A percentile compares a stretch with the other conserved stretches of the same genome.
These are phyloP conservation scores for Contarinia nasturtii DNA, from an alignment of 1,140 invertebrate genomes.

Conservation along the genomic window DNA sequence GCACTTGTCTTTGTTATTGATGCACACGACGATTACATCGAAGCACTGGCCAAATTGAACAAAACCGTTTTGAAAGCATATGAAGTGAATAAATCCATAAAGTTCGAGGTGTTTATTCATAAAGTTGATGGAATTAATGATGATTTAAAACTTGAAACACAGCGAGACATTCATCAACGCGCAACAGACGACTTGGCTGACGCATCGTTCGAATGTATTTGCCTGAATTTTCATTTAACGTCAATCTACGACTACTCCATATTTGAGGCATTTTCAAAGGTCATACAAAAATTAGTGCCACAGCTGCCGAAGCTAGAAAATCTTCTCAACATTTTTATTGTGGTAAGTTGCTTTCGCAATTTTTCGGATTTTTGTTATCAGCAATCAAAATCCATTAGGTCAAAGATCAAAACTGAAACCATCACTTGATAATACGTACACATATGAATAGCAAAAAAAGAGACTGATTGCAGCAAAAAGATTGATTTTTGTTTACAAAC, in stretches of 20 bases:
- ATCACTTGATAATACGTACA: no score
- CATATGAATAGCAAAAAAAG: no score
- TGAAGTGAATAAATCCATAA: slow-evolving; percentile 89
- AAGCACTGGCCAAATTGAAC: slow-evolving; percentile 83
- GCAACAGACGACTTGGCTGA: slow-evolving; percentile 89
- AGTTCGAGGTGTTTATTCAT: slow-evolving; percentile 98
- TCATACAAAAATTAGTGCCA: slow-evolving; percentile 96
- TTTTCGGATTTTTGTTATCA: no score
- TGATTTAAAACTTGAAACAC: slow-evolving; percentile 97
- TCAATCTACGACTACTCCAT: slow-evolving; percentile 99
- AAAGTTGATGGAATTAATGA: slow-evolving; percentile 97
- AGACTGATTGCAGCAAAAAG: no score
- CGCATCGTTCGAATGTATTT: slow-evolving; percentile 67
- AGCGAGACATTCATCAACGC: slow-evolving; percentile 92
- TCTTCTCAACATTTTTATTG: slow-evolving; percentile 94
- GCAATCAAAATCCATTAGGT: no score
- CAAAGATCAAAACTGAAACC: no score
- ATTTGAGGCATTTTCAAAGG: slow-evolving; percentile 99
- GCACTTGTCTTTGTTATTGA: slow-evolving; percentile 99
- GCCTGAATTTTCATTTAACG: slow-evolving; percentile 90
- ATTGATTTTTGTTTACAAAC: no score
- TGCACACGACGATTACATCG: slow-evolving; percentile 95
- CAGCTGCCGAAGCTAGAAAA: slow-evolving; percentile 94
- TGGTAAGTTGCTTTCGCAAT: slow-evolving; percentile 41
- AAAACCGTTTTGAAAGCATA: slow-evolving; percentile 86